Conservation (phyloP, 2,797 vertebrate genomes). For the Sebastiscus tertius region DNA sequence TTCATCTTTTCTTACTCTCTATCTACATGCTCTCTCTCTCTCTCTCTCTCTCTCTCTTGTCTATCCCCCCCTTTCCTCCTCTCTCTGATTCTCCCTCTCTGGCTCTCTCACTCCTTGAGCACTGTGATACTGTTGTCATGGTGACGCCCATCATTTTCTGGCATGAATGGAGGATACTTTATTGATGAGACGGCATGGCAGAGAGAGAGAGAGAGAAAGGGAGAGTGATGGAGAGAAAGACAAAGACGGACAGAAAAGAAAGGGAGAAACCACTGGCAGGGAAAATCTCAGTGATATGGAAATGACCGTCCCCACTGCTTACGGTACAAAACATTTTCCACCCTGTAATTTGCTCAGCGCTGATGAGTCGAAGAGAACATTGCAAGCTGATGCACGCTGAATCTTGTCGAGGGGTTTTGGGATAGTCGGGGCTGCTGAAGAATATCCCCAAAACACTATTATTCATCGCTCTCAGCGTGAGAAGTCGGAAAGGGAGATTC, state of each 20-base stretch:
- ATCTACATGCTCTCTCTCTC: constrained; percentile 18
- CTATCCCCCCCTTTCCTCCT: background rate
- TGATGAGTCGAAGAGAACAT: constrained; percentile 49
- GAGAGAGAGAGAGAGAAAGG: constrained; percentile 62
- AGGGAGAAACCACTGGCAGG: constrained; percentile 40
- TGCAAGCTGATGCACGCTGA: constrained; percentile 15
- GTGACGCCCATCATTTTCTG: constrained; percentile 86
- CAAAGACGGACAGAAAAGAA: constrained; percentile 47
- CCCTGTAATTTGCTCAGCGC: constrained; percentile 50
- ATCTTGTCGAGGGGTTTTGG: constrained; percentile 41
- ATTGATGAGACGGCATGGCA: constrained; percentile 83
- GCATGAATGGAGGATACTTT: constrained; percentile 85
- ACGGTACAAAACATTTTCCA: constrained; percentile 65
- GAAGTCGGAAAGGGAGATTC: constrained; percentile 53
- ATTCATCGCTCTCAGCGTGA: constrained; percentile 43
- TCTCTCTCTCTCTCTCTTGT: background rate
- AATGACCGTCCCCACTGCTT: constrained; percentile 61
- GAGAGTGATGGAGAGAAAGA: constrained; percentile 56
- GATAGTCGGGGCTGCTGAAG: constrained; percentile 31
- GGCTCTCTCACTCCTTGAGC: constrained; percentile 70
- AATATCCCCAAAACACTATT: constrained; percentile 48
- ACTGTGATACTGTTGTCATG: constrained; percentile 87
- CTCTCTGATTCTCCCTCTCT: constrained; percentile 36
- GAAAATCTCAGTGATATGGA: constrained; percentile 62
- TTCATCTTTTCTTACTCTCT: constrained; percentile 31